Conservation (phyloP, 2,797 vertebrate genomes). For the Avahi laniger region DNA sequence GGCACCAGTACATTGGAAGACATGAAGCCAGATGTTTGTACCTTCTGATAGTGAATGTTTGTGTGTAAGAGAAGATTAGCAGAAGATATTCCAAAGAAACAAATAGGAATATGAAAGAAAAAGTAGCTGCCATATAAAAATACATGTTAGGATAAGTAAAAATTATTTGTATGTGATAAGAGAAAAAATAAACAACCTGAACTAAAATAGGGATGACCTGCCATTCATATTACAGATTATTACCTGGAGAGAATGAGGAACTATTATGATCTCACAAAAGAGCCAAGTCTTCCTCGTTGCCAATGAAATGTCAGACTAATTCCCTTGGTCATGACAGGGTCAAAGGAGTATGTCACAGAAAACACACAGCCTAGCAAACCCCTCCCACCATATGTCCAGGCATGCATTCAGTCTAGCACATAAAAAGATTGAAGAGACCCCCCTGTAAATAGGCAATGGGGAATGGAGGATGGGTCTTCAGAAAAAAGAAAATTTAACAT, state of each 20-base stretch:
- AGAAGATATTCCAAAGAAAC: neutral
- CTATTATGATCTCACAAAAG: rapidly evolving
- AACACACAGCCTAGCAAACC: neutral
- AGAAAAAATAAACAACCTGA: neutral
- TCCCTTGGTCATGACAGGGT: neutral
- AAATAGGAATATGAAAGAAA: neutral
- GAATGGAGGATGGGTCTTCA: neutral
- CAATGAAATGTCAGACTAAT: neutral
- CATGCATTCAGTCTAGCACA: rapidly evolving
- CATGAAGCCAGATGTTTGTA: neutral
- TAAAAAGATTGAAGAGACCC: neutral
- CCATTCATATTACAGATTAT: rapidly evolving
- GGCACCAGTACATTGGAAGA: neutral
- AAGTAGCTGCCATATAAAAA: neutral
- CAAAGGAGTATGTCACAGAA: neutral
- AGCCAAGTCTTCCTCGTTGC: neutral
- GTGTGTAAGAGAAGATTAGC: neutral
- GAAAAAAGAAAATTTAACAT: too few relatives aligned
- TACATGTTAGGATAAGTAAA: too few relatives aligned
- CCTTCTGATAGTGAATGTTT: neutral
- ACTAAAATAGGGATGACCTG: rapidly evolving
- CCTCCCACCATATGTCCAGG: neutral
- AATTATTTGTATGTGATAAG: neutral
- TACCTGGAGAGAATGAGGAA: neutral
- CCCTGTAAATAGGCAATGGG: neutral